These are phyloP conservation scores for Magallana ariakensis DNA, from an alignment of 1,140 invertebrate genomes.

Conservation along the genomic window DNA sequence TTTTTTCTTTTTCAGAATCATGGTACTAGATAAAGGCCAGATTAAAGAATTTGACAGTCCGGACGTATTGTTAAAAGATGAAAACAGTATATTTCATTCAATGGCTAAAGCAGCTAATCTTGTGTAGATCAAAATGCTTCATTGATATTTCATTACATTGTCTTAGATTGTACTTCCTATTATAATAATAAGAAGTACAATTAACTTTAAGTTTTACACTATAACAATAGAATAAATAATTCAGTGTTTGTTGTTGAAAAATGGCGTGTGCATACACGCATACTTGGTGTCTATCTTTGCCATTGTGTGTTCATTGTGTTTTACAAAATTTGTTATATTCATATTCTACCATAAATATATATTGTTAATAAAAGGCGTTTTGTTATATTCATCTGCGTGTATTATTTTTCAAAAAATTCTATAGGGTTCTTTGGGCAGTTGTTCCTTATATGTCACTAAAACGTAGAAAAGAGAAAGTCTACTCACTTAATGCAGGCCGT, in stretches of 20 bases:
- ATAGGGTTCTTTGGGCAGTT: too few species aligned
- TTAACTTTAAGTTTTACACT: background rate
- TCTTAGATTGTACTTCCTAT: background rate
- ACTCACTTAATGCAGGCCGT: too few species aligned
- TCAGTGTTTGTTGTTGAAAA: background rate
- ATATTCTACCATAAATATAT: too few species aligned
- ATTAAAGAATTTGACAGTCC: slow-evolving; percentile 45
- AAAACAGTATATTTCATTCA: slow-evolving; percentile 19
- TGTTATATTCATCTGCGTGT: too few species aligned
- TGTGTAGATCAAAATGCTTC: background rate
- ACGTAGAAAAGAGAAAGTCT: too few species aligned
- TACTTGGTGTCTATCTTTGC: background rate
- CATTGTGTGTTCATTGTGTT: background rate
- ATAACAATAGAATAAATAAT: too few species aligned
- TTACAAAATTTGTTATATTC: background rate
- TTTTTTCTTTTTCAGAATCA: slow-evolving; percentile 23
- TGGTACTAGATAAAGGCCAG: slow-evolving; percentile 28
- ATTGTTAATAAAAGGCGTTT: too few species aligned
- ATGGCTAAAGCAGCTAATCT: slow-evolving; percentile 36
- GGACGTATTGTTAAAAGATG: background rate
- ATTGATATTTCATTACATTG: background rate
- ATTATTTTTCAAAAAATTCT: too few species aligned
- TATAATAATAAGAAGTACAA: background rate
- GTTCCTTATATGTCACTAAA: too few species aligned
- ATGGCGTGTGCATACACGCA: background rate